A percentile compares a stretch with the other conserved stretches of the same genome.
phyloP scores from a whole-genome alignment of 2,113 vertebrate species.

The Chaenocephalus aceratus region DNA sequence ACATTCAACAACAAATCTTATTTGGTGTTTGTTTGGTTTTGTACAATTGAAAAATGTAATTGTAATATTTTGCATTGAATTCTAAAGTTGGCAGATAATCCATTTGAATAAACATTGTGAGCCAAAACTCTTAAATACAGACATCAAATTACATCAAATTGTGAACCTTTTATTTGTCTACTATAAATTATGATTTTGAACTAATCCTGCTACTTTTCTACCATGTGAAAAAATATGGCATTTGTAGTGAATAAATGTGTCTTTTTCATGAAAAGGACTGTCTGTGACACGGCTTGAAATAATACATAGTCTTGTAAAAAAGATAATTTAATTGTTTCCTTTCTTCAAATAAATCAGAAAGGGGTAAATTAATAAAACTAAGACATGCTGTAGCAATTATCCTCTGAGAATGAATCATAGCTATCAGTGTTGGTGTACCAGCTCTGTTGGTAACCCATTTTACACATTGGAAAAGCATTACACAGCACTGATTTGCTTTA shows the following conservation, averaged over 20 bases:
- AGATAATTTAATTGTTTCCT: conserved; percentile 38
- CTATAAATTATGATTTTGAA: no score
- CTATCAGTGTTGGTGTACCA: conserved; percentile 10
- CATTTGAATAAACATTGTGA: not conserved
- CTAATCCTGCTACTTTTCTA: not conserved
- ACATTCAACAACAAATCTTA: not conserved
- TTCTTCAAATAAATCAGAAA: conserved; percentile 34
- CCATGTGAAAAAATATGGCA: not conserved
- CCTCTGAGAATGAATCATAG: conserved; percentile 37
- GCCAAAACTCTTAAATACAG: not conserved
- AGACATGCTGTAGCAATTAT: conserved; percentile 45
- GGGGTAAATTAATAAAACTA: conserved; percentile 20
- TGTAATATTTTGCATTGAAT: no score
- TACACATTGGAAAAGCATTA: conserved; percentile 52
- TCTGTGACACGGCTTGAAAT: conserved; percentile 27
- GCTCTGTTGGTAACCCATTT: conserved; percentile 45
- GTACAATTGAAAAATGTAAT: no score
- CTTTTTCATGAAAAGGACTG: not conserved
- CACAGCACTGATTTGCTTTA: conserved; percentile 49
- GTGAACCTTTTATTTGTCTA: not conserved
- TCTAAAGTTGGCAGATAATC: not conserved
- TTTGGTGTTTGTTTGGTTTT: not conserved
- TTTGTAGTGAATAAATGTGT: conserved; percentile 23
- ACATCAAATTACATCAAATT: not conserved
- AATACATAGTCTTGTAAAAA: conserved; percentile 4